These are phyloP conservation scores for Ylistrum balloti DNA, from an alignment of 1,140 invertebrate species.

Conservation along the genomic window DNA sequence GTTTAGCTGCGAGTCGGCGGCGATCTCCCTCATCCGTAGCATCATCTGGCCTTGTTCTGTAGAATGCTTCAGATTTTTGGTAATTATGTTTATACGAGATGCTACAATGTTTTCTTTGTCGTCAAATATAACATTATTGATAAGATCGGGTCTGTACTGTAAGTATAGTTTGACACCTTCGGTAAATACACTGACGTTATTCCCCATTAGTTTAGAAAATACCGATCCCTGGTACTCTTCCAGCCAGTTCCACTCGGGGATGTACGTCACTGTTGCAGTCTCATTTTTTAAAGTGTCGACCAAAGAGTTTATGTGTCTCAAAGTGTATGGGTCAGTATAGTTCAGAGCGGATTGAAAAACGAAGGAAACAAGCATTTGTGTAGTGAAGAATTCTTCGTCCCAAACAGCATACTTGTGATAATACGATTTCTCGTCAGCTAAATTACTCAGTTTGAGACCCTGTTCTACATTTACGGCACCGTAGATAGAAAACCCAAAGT, in stretches of 20 bases:
- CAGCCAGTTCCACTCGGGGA: constrained; percentile 60
- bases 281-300: constrained; percentile 47
- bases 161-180: constrained; percentile 75
- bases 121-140: constrained; percentile 93
- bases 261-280: constrained; percentile 42
- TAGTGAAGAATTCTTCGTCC: constrained; percentile 54
- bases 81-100: constrained; percentile 69
- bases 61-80: constrained; percentile 57
- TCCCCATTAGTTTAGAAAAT: neutral
- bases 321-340: constrained; percentile 47
- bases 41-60: constrained; percentile 68
- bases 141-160: constrained; percentile 83
- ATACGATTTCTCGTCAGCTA: constrained; percentile 80
- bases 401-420: constrained; percentile 56
- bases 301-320: constrained; percentile 47
- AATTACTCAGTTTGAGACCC: constrained; percentile 89
- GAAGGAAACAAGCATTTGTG: constrained; percentile 53
- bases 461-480: constrained; percentile 92
- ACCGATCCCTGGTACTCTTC: constrained; percentile 44
- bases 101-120: constrained; percentile 90
- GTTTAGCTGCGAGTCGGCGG: constrained; percentile 63
- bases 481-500: constrained; percentile 93
- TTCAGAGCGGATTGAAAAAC: constrained; percentile 42
- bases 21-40: constrained; percentile 68
- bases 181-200: constrained; percentile 48